Percentiles rank a stretch among this genome's conserved stretches.
Conservation (phyloP, 2,888 invertebrate species). For the Xestia c-nigrum region DNA sequence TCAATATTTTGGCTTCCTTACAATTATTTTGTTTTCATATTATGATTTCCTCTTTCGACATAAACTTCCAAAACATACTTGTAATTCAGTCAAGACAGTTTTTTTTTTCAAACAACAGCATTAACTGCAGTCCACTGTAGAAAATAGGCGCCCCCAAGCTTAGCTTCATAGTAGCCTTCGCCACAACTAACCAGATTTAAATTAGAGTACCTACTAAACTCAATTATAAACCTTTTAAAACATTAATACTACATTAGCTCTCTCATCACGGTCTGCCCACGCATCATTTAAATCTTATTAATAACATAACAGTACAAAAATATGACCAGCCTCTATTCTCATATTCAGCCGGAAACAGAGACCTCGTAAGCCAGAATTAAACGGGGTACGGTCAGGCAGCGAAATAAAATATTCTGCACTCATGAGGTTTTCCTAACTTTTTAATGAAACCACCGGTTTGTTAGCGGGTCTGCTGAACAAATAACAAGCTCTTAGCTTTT, state of each 20-base stretch:
- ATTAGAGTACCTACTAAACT: neutral
- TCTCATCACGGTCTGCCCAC: neutral
- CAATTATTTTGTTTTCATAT: neutral
- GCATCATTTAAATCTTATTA: conserved; percentile 31
- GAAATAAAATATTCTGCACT: conserved; percentile 55
- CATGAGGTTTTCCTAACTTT: conserved; percentile 60
- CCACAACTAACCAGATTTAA: neutral
- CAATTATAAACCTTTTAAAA: conserved; percentile 10
- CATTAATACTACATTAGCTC: conserved; percentile 27
- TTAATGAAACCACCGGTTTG: conserved; percentile 60
- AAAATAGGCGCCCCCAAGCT: rapidly evolving
- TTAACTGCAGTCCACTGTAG: neutral
- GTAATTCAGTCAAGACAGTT: too few species aligned
- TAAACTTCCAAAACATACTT: too few species aligned
- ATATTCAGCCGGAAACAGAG: conserved; percentile 41
- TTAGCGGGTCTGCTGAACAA: conserved; percentile 46
- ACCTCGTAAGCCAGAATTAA: conserved; percentile 44
- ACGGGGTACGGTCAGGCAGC: conserved; percentile 3
- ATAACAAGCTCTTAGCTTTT: conserved; percentile 58
- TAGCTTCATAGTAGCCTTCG: neutral
- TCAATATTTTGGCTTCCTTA: conserved; percentile 12
- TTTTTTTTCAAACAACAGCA: neutral
- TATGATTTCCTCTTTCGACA: neutral
- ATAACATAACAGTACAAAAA: conserved; percentile 36
- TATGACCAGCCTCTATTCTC: conserved; percentile 37